A percentile compares a stretch with the other conserved stretches of the same genome.
Evolutionary conservation across 64 coral and sea anemone species (phyloP).

Genomic region (Montipora capricornis): DNA sequence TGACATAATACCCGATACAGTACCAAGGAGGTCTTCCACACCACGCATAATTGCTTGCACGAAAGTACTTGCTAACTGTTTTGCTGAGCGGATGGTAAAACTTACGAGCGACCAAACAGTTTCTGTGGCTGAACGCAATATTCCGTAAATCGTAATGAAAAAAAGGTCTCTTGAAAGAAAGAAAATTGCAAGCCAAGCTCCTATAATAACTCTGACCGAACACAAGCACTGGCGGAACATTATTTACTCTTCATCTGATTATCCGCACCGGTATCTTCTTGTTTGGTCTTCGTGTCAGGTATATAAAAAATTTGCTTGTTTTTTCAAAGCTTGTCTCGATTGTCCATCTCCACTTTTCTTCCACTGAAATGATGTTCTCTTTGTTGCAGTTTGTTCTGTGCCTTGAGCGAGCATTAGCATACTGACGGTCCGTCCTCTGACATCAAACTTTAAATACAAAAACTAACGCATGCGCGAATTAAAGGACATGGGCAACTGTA

Average conservation of each 20-base stretch:
- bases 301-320: no score
- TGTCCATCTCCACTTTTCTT: not conserved
- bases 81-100: not conserved
- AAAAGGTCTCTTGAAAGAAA: conserved; percentile 7
- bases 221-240: not conserved
- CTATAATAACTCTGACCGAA: not conserved
- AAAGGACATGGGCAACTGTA: no score
- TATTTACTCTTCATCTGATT: not conserved
- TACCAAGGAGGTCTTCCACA: not conserved
- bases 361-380: not conserved
- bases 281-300: not conserved
- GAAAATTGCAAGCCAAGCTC: not conserved
- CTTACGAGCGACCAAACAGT: not conserved
- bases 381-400: no score
- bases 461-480: no score
- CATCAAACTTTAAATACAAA: no score
- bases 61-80: not conserved
- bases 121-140: not conserved
- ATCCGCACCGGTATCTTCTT: not conserved
- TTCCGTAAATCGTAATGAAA: not conserved
- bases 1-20: not conserved
- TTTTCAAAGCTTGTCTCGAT: not conserved
- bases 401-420: no score
- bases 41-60: not conserved
- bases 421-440: no score